These are phyloP conservation scores for Emydura subglobosa DNA, from an alignment of 2,113 vertebrate genomes.

Conservation along the genomic window DNA sequence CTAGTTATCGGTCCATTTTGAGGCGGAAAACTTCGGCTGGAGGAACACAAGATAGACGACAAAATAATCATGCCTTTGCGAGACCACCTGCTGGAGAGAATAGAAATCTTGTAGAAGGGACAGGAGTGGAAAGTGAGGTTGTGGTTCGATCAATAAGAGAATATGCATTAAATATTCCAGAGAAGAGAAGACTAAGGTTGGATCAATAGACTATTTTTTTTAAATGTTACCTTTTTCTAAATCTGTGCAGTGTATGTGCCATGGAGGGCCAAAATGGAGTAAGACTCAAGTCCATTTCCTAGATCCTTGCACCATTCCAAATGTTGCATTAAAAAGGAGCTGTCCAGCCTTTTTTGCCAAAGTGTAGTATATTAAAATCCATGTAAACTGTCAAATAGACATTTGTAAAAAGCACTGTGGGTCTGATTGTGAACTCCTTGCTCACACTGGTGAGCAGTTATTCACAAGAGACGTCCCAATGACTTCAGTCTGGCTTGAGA, in stretches of 20 bases:
- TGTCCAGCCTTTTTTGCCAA: background rate
- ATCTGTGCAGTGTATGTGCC: rapidly evolving
- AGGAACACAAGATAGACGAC: constrained; percentile 39
- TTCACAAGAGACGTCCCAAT: background rate
- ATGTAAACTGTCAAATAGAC: background rate
- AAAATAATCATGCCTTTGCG: background rate
- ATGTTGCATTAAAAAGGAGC: background rate
- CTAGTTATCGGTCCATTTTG: constrained; percentile 89
- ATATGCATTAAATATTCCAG: constrained; percentile 73
- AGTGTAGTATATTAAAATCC: background rate
- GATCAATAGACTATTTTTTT: rapidly evolving
- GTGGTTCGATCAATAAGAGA: constrained; percentile 76
- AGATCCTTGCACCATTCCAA: background rate
- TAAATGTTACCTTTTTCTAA: rapidly evolving
- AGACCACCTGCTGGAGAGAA: background rate
- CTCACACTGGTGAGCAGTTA: background rate
- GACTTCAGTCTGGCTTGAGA: background rate
- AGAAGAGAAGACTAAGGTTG: constrained; percentile 87
- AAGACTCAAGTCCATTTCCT: background rate
- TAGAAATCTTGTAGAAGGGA: background rate
- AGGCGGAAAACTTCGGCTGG: constrained; percentile 76
- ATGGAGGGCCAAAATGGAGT: background rate
- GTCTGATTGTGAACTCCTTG: background rate
- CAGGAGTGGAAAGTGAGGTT: background rate
- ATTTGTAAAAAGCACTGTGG: background rate